phyloP scores from a whole-genome alignment of 2,888 invertebrate genomes.

The Agonopterix subpropinquella region DNA sequence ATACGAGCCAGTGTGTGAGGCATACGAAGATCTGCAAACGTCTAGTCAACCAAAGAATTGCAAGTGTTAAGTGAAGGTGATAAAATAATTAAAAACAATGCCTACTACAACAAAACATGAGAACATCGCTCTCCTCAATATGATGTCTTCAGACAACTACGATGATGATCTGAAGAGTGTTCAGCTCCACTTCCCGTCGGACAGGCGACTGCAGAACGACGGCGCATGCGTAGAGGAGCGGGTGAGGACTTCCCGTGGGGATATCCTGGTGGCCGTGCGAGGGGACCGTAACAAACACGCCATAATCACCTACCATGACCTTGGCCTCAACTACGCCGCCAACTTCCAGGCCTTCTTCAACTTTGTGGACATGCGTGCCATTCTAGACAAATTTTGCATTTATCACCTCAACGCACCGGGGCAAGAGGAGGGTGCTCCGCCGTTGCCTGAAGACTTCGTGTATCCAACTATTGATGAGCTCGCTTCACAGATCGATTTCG shows the following conservation, averaged over 20 bases:
- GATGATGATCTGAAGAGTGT: slow-evolving; percentile 95
- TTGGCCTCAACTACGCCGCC: slow-evolving; percentile 97
- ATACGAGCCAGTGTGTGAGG: slow-evolving; percentile 1
- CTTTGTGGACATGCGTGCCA: slow-evolving; percentile 91
- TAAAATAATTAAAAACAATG: slow-evolving; percentile 35
- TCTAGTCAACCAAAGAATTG: not conserved
- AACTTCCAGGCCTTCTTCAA: slow-evolving; percentile 97
- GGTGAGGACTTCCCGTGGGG: slow-evolving; percentile 94
- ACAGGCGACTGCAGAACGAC: slow-evolving; percentile 74
- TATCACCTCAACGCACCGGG: slow-evolving; percentile 99
- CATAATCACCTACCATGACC: slow-evolving; percentile 98
- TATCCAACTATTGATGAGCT: slow-evolving; percentile 98
- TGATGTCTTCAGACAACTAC: slow-evolving; percentile 84
- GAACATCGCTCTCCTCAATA: slow-evolving; percentile 78
- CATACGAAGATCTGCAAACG: not conserved
- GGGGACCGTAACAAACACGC: slow-evolving; percentile 94
- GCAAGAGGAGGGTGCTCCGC: slow-evolving; percentile 96
- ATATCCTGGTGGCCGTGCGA: slow-evolving; percentile 94
- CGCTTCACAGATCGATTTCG: slow-evolving; percentile 91
- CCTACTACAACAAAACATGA: slow-evolving; percentile 58
- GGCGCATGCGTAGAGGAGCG: slow-evolving; percentile 79
- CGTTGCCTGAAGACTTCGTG: slow-evolving; percentile 89
- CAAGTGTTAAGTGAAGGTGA: slow-evolving; percentile 12
- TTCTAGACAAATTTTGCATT: slow-evolving; percentile 96
- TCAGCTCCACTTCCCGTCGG: slow-evolving; percentile 90